phyloP scores from a whole-genome alignment of 2,113 vertebrate species.

The Amphiprion percula region DNA sequence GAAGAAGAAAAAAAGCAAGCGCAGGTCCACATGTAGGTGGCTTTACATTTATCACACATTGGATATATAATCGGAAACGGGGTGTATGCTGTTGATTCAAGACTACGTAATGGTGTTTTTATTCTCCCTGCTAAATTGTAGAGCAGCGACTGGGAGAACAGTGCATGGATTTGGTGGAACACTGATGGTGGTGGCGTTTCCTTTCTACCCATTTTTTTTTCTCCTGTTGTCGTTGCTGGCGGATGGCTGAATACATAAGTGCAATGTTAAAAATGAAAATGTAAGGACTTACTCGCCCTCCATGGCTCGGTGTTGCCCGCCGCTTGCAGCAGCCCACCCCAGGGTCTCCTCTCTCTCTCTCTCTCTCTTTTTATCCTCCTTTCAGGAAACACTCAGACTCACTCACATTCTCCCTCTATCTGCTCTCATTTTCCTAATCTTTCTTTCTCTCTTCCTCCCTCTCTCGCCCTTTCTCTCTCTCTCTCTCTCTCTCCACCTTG shows the following conservation, averaged over 20 bases:
- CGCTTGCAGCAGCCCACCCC: slow-evolving; percentile 84
- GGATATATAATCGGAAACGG: slow-evolving; percentile 65
- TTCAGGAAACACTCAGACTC: slow-evolving; percentile 77
- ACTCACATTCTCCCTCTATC: slow-evolving; percentile 80
- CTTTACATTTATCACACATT: slow-evolving; percentile 69
- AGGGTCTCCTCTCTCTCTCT: slow-evolving; percentile 76
- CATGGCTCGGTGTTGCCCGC: slow-evolving; percentile 87
- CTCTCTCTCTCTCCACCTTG: slow-evolving; percentile 82
- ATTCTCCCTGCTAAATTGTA: slow-evolving; percentile 69
- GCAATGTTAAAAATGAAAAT: slow-evolving; percentile 79
- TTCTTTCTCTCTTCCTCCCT: slow-evolving; percentile 71
- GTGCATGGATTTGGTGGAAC: slow-evolving; percentile 64
- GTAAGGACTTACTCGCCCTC: slow-evolving; percentile 89
- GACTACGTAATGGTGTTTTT: slow-evolving; percentile 84
- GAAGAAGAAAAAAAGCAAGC: neutral
- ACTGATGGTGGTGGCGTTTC: slow-evolving; percentile 57
- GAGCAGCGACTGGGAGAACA: slow-evolving; percentile 57
- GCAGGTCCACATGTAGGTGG: slow-evolving; percentile 65
- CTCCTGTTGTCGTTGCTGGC: neutral
- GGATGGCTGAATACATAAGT: slow-evolving; percentile 54
- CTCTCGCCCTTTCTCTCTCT: slow-evolving; percentile 58
- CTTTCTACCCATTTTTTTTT: slow-evolving; percentile 37
- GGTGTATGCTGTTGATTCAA: slow-evolving; percentile 81
- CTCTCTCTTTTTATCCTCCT: slow-evolving; percentile 79
- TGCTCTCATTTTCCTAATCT: slow-evolving; percentile 83